Evolutionary conservation across 2,113 vertebrate genomes (phyloP), one percentile per base, ranked within the genome.

Genomic region (Cyphomyrus plagiostoma): DNA sequence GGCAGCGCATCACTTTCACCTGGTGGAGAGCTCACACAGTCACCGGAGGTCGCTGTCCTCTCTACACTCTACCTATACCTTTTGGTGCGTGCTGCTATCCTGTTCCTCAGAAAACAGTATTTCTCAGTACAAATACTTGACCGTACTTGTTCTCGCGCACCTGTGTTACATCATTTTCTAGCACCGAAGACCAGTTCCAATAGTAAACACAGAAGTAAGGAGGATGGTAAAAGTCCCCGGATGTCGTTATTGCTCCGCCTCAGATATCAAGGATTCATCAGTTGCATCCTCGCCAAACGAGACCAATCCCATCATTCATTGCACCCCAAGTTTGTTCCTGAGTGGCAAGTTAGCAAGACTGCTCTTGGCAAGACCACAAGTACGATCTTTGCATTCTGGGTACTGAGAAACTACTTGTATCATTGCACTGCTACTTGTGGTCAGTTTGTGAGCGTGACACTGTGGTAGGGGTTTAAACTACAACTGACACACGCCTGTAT

Each of bases 1-100:
- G 93, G 90, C 98, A 99, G 3, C 98, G 96, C 98, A 99, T 99
- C 90, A 99, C 98, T 92, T 99, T 99, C 89, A 99, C 98, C 98
- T 99, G 93, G 48, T 0, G 50, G 89, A 53, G 49, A 49, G 62
- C 1, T 35, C 85, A 83, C 23, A 87, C 17, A 4, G 9, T 88
- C 77, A 70, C n/a, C 46, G n/a, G 35, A 4, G 26, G 66, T 4
- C 3, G 30, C 66, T 74, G 10, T 74, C 66, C 66, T 74, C 66
- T 4, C 66, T 30, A 70, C 62, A 70, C 62, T 11, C 8, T 30
- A 70, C 62, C 62, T 13, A 9, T 11, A 70, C 62, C 30, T 58
- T 2, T 3, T 45, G 42, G 42, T 45, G 3, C 19, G 1, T 19
- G 62, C n/a, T 70, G 62, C 62, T 30, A 11, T n/a, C 23, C 56